Conservation (phyloP, 2,888 invertebrate genomes). For the Aproaerema taeniolella region DNA sequence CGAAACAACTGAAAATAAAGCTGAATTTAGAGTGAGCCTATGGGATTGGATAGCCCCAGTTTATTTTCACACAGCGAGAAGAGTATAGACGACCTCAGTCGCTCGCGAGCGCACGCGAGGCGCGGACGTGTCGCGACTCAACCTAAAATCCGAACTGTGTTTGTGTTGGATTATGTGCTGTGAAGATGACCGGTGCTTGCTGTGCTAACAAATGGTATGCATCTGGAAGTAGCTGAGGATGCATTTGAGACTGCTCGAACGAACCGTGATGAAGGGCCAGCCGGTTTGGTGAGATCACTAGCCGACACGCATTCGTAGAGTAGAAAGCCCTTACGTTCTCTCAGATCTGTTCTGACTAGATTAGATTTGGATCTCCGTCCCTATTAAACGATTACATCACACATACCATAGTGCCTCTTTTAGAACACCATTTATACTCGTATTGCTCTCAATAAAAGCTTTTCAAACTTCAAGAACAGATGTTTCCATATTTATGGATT, state of each 20-base stretch:
- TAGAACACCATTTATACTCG: not conserved
- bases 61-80: constrained; percentile 48
- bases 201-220: constrained; percentile 58
- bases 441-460: not conserved
- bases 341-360: constrained; percentile 10
- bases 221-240: constrained; percentile 55
- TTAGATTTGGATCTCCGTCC: constrained; percentile 7
- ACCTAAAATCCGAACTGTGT: constrained; percentile 8
- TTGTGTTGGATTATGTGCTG: constrained; percentile 52
- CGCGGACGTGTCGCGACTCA: constrained; percentile 27
- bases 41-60: constrained; percentile 44
- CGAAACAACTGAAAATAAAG: constrained; percentile 20
- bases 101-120: constrained; percentile 38
- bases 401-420: not conserved
- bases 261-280: constrained; percentile 69
- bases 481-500: not conserved
- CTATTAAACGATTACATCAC: constrained; percentile 6
- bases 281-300: constrained; percentile 72
- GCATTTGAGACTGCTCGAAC: constrained; percentile 57
- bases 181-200: constrained; percentile 65
- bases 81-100: constrained; percentile 42
- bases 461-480: not conserved
- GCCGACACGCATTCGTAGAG: constrained; percentile 40
- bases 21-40: not conserved
- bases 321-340: constrained; percentile 36